Conservation (phyloP, 2,888 invertebrate genomes). For the Ichneumoninae sp. region DNA sequence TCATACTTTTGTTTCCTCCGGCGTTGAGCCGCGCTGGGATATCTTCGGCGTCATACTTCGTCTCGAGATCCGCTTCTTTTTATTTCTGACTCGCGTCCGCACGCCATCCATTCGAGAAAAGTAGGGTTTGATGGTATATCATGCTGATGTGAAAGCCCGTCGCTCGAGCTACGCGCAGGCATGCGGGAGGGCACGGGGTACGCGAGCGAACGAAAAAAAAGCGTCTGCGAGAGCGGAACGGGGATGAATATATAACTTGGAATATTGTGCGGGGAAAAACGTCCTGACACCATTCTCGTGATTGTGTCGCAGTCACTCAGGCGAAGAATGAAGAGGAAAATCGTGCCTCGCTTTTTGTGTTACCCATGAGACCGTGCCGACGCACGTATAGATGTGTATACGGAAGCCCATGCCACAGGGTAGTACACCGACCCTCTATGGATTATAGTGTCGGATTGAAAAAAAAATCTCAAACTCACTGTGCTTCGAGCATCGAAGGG, state of each 20-base stretch:
- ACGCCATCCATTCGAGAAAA: conserved; percentile 66
- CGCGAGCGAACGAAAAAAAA: conserved; percentile 30
- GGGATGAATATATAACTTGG: conserved; percentile 38
- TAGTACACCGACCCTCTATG: not conserved
- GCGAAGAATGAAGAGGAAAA: conserved; percentile 41
- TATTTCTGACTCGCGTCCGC: conserved; percentile 24
- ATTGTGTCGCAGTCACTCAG: conserved; percentile 50
- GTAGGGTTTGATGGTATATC: conserved; percentile 66
- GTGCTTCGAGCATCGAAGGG: not conserved
- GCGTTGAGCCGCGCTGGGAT: conserved; percentile 21
- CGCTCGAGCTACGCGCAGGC: conserved; percentile 39
- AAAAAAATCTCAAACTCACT: conserved; percentile 1
- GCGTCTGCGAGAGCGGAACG: conserved; percentile 11
- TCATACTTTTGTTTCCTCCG: conserved; percentile 16
- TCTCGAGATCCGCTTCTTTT: conserved; percentile 60
- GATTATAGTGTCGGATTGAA: conserved; percentile 23
- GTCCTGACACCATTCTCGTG: conserved; percentile 49
- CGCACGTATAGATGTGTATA: not conserved
- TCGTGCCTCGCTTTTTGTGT: conserved; percentile 35
- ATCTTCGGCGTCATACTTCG: conserved; percentile 22
- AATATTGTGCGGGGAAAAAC: conserved; percentile 35
- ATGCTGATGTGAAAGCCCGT: conserved; percentile 59
- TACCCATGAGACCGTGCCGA: conserved; percentile 12
- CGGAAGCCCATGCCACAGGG: not conserved
- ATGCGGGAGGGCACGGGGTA: not conserved